These are phyloP conservation scores for Crotalus helleri DNA, from an alignment of 2,113 vertebrate genomes.

Conservation along the genomic window DNA sequence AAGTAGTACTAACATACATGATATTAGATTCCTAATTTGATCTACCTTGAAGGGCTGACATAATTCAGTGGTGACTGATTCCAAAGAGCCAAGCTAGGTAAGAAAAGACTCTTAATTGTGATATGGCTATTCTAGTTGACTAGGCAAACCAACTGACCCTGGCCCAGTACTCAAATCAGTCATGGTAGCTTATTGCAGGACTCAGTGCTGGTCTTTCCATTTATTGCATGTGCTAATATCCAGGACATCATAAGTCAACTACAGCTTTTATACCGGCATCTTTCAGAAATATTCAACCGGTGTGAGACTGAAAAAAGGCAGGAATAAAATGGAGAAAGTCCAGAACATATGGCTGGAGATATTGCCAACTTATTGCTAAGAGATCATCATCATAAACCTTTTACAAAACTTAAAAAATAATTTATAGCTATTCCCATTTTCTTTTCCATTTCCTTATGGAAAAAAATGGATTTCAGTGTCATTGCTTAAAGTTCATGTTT, in stretches of 20 bases:
- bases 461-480: not conserved
- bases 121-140: not conserved
- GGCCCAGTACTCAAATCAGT: not conserved
- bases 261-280: not conserved
- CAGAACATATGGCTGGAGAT: not conserved
- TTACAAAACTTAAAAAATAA: not conserved
- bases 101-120: not conserved
- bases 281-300: not conserved
- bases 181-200: not conserved
- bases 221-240: not conserved
- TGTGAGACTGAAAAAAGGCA: not conserved
- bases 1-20: not conserved
- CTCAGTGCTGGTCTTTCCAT: not conserved
- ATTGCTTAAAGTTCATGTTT: conserved; percentile 14
- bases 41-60: not conserved
- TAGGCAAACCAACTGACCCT: not conserved
- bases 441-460: not conserved
- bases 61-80: not conserved
- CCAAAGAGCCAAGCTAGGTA: not conserved
- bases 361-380: not conserved
- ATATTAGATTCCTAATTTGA: not conserved
- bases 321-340: not conserved
- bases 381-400: conserved; percentile 1
- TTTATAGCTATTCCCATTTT: conserved; percentile 24
- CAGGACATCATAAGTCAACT: not conserved